Percentiles rank a stretch among this genome's conserved stretches.
Evolutionary conservation across 2,888 invertebrate genomes (phyloP).

Genomic region (Drosophila atroscutellata): DNA sequence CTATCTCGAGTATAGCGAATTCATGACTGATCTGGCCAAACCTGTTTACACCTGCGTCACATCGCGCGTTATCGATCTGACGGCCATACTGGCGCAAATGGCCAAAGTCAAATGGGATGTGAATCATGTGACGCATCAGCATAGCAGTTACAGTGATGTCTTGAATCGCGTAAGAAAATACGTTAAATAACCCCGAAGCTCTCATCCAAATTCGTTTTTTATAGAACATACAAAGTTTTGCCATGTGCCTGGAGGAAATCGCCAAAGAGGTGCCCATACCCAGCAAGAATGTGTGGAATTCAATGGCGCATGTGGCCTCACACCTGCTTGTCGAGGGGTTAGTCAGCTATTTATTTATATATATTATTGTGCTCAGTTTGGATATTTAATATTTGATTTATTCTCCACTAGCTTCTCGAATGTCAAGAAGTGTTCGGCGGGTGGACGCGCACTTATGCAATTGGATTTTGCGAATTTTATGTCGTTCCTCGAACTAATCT

Average conservation of each 20-base stretch:
- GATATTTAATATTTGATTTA: neutral
- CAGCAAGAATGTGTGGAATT: slow-evolving; percentile 92
- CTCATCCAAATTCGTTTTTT: neutral
- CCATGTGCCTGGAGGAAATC: slow-evolving; percentile 91
- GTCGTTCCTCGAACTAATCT: slow-evolving; percentile 94
- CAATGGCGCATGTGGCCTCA: slow-evolving; percentile 93
- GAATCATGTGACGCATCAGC: slow-evolving; percentile 97
- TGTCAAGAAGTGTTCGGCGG: slow-evolving; percentile 97
- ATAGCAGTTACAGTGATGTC: slow-evolving; percentile 94
- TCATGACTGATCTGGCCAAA: slow-evolving; percentile 89
- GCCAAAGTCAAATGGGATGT: slow-evolving; percentile 97
- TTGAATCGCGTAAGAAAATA: slow-evolving; percentile 87
- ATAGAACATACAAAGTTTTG: slow-evolving; percentile 88
- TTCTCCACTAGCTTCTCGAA: slow-evolving; percentile 88
- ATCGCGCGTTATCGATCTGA: slow-evolving; percentile 91
- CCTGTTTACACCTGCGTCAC: slow-evolving; percentile 96
- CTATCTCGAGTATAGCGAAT: slow-evolving; percentile 86
- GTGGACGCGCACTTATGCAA: slow-evolving; percentile 98
- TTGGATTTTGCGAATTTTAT: slow-evolving; percentile 98
- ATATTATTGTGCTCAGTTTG: neutral
- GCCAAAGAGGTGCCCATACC: slow-evolving; percentile 90
- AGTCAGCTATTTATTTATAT: slow-evolving; percentile 45
- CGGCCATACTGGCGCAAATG: slow-evolving; percentile 92
- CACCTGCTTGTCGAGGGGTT: slow-evolving; percentile 96
- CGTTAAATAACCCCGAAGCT: neutral